phyloP scores from a whole-genome alignment of 2,888 invertebrate genomes.

The Leucophenga maculata region DNA sequence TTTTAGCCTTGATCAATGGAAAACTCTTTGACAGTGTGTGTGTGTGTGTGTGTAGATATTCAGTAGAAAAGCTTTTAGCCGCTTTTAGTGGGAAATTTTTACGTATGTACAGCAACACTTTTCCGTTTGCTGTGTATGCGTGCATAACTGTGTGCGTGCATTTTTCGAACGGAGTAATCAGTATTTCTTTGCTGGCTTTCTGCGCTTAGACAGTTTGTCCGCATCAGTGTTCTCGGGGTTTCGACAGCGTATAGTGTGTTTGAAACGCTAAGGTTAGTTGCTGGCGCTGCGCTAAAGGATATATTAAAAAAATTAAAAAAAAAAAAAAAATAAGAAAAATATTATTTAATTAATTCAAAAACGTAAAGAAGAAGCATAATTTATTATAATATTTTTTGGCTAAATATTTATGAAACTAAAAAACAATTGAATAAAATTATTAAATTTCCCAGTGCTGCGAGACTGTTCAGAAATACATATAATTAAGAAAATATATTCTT shows the following conservation, averaged over 20 bases:
- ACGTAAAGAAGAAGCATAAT: no score
- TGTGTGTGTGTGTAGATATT: no score
- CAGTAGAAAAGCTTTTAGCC: slow-evolving; percentile 24
- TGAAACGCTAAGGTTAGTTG: slow-evolving; percentile 73
- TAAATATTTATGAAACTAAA: no score
- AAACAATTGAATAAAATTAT: no score
- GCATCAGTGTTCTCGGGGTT: slow-evolving; percentile 74
- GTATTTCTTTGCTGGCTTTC: slow-evolving; percentile 67
- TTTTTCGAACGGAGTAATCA: slow-evolving; percentile 44
- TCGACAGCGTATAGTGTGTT: slow-evolving; percentile 74
- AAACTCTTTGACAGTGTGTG: no score
- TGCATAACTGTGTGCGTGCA: slow-evolving; percentile 28
- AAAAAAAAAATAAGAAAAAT: no score
- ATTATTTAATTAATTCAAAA: slow-evolving; percentile 15
- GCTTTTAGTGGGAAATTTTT: slow-evolving; percentile 59
- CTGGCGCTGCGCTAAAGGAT: slow-evolving; percentile 57
- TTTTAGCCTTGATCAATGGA: slow-evolving; percentile 37
- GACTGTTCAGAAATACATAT: no score
- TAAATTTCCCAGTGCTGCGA: no score
- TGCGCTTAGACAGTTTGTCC: slow-evolving; percentile 69
- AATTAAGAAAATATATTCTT: no score
- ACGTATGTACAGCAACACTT: slow-evolving; percentile 21
- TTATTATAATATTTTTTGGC: no score
- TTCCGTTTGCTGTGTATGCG: no score
- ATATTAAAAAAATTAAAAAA: slow-evolving; percentile 16